phyloP scores from a whole-genome alignment of 2,113 vertebrate species.

The Helogale parvula region DNA sequence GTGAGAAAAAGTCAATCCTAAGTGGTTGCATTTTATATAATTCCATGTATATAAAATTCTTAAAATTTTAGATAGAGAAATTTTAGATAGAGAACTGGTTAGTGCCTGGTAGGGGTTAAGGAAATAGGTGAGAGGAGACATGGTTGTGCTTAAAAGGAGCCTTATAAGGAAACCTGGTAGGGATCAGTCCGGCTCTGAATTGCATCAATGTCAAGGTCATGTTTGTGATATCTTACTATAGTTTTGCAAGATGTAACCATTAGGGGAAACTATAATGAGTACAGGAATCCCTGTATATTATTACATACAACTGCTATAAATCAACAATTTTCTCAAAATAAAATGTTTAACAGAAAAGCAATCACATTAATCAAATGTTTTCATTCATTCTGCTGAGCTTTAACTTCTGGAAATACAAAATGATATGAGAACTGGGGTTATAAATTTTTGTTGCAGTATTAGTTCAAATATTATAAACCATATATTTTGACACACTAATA shows the following conservation, averaged over 20 bases:
- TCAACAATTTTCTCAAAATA: background rate
- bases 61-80: background rate
- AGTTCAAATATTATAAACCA: background rate
- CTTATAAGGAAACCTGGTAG: background rate
- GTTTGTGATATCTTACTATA: background rate
- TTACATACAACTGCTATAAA: background rate
- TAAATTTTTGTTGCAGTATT: background rate
- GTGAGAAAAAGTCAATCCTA: background rate
- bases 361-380: background rate
- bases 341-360: background rate
- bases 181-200: background rate
- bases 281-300: background rate
- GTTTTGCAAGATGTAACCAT: background rate
- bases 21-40: background rate
- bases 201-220: background rate
- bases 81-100: background rate
- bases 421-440: background rate
- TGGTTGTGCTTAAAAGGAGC: background rate
- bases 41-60: background rate
- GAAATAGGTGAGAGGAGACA: background rate
- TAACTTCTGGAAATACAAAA: background rate
- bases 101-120: background rate
- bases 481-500: background rate
- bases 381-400: background rate
- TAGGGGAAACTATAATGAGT: background rate